Base-by-base conservation (phyloP, 2,888 invertebrate genomes). In the Temnothorax rugatulus region DNA sequence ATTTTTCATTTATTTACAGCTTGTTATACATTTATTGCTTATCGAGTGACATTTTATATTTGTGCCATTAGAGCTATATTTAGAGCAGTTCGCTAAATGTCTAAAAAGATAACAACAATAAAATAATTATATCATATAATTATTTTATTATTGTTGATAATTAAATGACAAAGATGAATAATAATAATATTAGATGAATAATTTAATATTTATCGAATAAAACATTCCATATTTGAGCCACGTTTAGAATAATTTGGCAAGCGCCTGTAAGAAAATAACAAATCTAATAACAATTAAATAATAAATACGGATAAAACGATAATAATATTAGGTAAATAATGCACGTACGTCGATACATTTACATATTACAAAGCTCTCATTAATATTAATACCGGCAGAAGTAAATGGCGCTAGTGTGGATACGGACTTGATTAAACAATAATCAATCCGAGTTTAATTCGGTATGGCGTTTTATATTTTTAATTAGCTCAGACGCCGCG, bases 301-400 rank as follows among this genome's bases (percentile, higher is more conserved):
- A 59, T 25, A 25, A n/a, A n/a, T 52, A 41, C 13, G 5, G 5
- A 38, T 63, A 38, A 64, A 21, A 13, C n/a, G 18, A 34, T 25
- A 57, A 29, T 59, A 63, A 44, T 41, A 64, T 21, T 3, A 64
- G 21, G 1, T 2, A 44, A 25, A 63, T 41, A 64, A 63, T 4
- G 41, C n/a, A 15, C 18, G 9, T 21, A 13, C 13, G 8, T 59
- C 13, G 25, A 61, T n/a, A n/a, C 1, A 44, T 63, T 44, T 15
- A 44, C 41, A 64, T 15, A 64, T 47, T 29, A 9, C n/a, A 63
- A 68, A 74, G 13, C 29, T 64, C 74, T 74, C 29, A 63, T 74
- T 44, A 63, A 63, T 64, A 64, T 63, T 74, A 64, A 64, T 74
- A n/a, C 1, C 9, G 29, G 15, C 29, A 34, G 15, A 75, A 71